Evolutionary conservation across 2,113 vertebrate genomes (phyloP), one percentile per base, ranked within the genome.

Genomic region (Cygnus buccinator): DNA sequence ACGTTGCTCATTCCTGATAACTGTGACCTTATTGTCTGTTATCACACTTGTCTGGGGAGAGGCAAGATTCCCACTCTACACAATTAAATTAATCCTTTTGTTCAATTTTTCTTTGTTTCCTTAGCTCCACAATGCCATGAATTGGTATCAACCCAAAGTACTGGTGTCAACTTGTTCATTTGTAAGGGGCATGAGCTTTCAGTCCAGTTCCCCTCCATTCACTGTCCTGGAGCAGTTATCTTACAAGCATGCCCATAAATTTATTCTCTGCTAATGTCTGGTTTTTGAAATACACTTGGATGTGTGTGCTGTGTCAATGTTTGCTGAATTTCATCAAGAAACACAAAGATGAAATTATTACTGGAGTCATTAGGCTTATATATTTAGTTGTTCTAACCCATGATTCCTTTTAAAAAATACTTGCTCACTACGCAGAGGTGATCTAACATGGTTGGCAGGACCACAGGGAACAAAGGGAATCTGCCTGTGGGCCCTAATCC

Each of bases 271-370:
- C 15, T 86, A 76, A 83, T 92, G 68, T 90, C 55, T 92, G 57
- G 4, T 2, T 65, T 93, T 59, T 74, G 72, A 94, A 95, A 81
- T 90, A 70, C 23, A 41, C 70, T 88, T 92, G 35, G 26, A 50
- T 50, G 12, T 67, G 9, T 73, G 57, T 39, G 41, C 37, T 67
- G 41, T 84, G 83, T 84, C 91, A 91, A 75, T 72, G 31, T 96
- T 95, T 97, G 86, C 80, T 89, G 15, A 95, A 89, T 92, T 92
- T 86, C 82, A 92, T 87, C 76, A 89, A 68, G 80, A 92, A 93
- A 81, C 89, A 39, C n/a, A 90, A 84, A 94, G 80, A 59, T 23
- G 13, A 31, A 75, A 95, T 89, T 90, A 87, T 50, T 90, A 54
- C 31, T 61, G 73, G 48, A 82, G 58, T 70, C 39, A 76, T 83